Evolutionary conservation across 2,888 invertebrate genomes (phyloP).

Genomic region (Mactromeris polynyma): DNA sequence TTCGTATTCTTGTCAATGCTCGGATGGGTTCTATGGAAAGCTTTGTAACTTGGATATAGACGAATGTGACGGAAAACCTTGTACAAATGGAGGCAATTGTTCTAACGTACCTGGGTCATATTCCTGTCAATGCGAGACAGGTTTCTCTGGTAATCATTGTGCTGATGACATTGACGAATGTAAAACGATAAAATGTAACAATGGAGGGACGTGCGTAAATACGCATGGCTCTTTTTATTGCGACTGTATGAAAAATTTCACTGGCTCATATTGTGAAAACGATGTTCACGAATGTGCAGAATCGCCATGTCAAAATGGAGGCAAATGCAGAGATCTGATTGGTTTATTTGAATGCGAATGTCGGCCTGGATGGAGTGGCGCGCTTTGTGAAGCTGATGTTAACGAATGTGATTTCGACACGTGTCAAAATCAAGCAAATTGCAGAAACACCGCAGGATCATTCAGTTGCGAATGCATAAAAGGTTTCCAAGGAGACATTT

Average conservation of each 20-base stretch:
- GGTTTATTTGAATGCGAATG: constrained; percentile 71
- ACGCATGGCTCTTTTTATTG: constrained; percentile 39
- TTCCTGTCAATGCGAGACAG: constrained; percentile 38
- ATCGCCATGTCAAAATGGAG: constrained; percentile 32
- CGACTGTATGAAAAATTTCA: constrained; percentile 24
- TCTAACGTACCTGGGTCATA: constrained; percentile 37
- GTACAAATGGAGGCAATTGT: constrained; percentile 35
- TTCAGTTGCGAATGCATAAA: constrained; percentile 26
- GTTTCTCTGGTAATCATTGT: constrained; percentile 44
- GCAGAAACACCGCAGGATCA: constrained; percentile 26
- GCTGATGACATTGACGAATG: constrained; percentile 50
- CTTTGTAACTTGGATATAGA: constrained; percentile 59
- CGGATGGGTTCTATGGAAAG: constrained; percentile 47
- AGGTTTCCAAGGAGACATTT: constrained; percentile 33
- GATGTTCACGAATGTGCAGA: constrained; percentile 34
- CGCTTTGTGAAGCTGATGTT: constrained; percentile 24
- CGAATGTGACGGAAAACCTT: constrained; percentile 54
- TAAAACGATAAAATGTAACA: constrained; percentile 32
- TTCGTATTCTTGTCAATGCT: constrained; percentile 61
- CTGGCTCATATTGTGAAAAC: constrained; percentile 30
- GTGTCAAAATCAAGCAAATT: constrained; percentile 39
- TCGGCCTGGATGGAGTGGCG: constrained; percentile 62
- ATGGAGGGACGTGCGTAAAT: constrained; percentile 38
- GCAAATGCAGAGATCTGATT: constrained; percentile 65
- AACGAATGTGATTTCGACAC: constrained; percentile 34